A percentile compares a stretch with the other conserved stretches of the same genome.
Conservation (phyloP, 2,113 vertebrate species). For the Podarcis raffonei region DNA sequence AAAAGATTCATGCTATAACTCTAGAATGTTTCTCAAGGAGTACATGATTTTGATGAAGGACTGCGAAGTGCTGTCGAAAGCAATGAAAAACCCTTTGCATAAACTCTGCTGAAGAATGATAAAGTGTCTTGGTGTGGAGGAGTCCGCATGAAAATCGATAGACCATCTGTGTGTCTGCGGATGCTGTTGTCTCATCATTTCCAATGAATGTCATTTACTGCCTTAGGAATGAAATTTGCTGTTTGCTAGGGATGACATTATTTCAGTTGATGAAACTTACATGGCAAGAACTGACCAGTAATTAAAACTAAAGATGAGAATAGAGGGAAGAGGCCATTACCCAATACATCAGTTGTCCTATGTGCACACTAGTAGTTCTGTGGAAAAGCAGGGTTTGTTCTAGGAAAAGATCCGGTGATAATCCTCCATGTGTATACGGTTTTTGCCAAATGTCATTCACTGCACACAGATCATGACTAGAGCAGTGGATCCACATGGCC, state of each 20-base stretch:
- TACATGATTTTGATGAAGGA: constrained; percentile 8
- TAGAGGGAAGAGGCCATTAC: neutral
- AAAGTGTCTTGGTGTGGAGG: neutral
- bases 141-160: constrained; percentile 31
- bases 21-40: constrained; percentile 44
- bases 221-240: constrained; percentile 56
- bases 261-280: constrained; percentile 21
- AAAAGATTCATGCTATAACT: constrained; percentile 26
- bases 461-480: neutral
- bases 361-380: neutral
- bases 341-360: neutral
- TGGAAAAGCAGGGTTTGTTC: neutral
- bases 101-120: neutral
- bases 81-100: constrained; percentile 15
- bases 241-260: constrained; percentile 37
- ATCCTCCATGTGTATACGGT: neutral
- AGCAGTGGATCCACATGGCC: neutral
- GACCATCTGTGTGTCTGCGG: constrained; percentile 32
- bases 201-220: constrained; percentile 53
- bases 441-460: neutral
- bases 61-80: constrained; percentile 39
- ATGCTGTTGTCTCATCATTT: constrained; percentile 49
- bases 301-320: constrained; percentile 21
- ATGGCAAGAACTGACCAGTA: constrained; percentile 15
- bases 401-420: neutral